Percentiles rank a stretch among this genome's conserved stretches.
Conservation (phyloP, 2,113 vertebrate species). For the Sylvilagus bachmani region DNA sequence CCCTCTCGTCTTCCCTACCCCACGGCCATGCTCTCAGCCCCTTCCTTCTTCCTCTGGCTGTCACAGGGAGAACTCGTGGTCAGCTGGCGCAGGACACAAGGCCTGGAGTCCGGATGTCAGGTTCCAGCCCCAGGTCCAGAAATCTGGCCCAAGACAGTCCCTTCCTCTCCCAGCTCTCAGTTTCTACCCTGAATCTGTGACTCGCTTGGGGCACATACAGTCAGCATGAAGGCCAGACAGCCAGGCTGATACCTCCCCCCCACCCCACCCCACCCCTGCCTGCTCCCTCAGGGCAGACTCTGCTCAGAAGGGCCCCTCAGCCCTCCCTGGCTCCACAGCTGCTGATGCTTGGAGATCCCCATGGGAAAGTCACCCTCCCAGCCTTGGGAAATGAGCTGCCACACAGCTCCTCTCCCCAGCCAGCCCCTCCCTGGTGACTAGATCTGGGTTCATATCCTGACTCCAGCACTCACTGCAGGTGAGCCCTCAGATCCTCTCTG, state of each 20-base stretch:
- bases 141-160: too few species aligned
- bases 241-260: background rate
- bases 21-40: background rate
- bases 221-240: background rate
- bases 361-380: slow-evolving; percentile 63
- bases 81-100: background rate
- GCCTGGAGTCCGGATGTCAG: background rate
- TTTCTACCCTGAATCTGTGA: slow-evolving; percentile 56
- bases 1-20: background rate
- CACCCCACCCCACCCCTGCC: too few species aligned
- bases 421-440: background rate
- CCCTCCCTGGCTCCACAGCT: slow-evolving; percentile 37
- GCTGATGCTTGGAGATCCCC: slow-evolving; percentile 60
- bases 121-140: background rate
- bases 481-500: background rate
- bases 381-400: slow-evolving; percentile 30
- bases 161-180: background rate
- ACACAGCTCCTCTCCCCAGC: background rate
- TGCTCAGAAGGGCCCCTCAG: slow-evolving; percentile 57
- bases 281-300: background rate
- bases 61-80: background rate
- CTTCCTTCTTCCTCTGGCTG: background rate
- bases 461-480: background rate
- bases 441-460: background rate
- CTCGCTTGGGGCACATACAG: slow-evolving; percentile 66